Base-by-base conservation (phyloP, 2,113 vertebrate genomes). In the Sakesphorus luctuosus region DNA sequence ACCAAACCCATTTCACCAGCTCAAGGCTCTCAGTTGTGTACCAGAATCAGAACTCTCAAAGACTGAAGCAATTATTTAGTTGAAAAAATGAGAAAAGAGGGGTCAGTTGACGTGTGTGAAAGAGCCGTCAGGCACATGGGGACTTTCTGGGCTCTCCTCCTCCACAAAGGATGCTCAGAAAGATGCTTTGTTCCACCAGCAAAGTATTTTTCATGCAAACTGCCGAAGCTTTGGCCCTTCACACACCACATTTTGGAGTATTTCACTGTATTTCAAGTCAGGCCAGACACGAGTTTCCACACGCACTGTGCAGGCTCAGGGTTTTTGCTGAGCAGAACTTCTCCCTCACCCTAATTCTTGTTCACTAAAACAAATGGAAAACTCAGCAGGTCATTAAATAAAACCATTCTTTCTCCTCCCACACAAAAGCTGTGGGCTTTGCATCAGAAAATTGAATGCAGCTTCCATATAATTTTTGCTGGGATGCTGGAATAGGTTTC, bases 331-430 rank as follows among this genome's bases (percentile, higher is more conserved):
- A 95, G 83, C 83, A n/a, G 56, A 88, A 71, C 52, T 85, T 71
- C 92, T 79, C 92, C 76, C 83, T 88, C 91, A 26, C 47, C 83
- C 89, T 75, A 28, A 58, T 63, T 83, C 72, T 53, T 33, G 52
- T 80, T 76, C 92, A 80, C 6, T 75, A 44, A 88, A 88, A 88
- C 79, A 38, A 82, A 82, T 10, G 79, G 87, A 74, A 82, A 92
- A 63, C 89, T 85, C 95, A 88, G 87, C 87, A 72, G 87, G 90
- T 73, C 92, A 65, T 68, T 75, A 83, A 93, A 88, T 76, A 79
- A 94, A 94, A 79, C 76, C 80, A 79, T 94, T 84, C 86, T 58
- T 71, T 62, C 83, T 35, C 21, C 86, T 90, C 87, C 92, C 75
- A 79, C 92, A 83, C 89, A 75, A 90, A 85, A 58, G 62, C 71